Conservation (phyloP, 2,888 invertebrate genomes). For the Dryomyza anilis region DNA sequence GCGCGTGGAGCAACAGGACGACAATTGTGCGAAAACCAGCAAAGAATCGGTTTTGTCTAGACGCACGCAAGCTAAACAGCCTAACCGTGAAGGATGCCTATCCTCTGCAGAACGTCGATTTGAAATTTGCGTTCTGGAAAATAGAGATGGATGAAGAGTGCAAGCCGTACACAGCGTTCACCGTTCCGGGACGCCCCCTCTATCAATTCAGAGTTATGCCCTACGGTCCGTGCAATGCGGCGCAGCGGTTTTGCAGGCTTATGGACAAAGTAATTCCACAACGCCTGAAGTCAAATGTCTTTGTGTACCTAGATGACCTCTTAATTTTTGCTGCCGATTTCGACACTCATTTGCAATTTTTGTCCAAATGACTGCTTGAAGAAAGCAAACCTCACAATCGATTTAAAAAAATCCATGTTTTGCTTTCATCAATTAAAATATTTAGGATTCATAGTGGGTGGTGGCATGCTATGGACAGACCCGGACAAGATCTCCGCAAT, state of each 20-base stretch:
- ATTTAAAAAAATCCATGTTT: conserved; percentile 22
- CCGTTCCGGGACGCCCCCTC: too few species aligned
- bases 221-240: conserved; percentile 30
- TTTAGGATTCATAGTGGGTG: too few species aligned
- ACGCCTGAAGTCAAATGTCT: conserved; percentile 21
- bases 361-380: conserved; percentile 10
- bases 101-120: too few species aligned
- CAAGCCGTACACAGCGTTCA: conserved; percentile 30
- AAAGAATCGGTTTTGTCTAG: conserved; percentile 40
- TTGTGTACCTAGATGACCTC: conserved; percentile 31
- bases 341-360: conserved; percentile 8
- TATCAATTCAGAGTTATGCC: conserved; percentile 31
- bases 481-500: conserved; percentile 2
- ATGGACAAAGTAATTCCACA: conserved; percentile 33
- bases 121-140: too few species aligned
- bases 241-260: conserved; percentile 23
- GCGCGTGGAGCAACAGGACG: conserved; percentile 45
- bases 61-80: conserved; percentile 42
- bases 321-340: conserved; percentile 25
- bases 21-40: conserved; percentile 42
- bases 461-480: background rate
- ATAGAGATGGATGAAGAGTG: too few species aligned
- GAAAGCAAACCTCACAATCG: conserved; percentile 23
- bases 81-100: conserved; percentile 30
- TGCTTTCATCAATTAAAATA: too few species aligned